Percentiles rank a stretch among this genome's conserved stretches.
Evolutionary conservation across 2,113 vertebrate genomes (phyloP).

Genomic region (Acanthochromis polyacanthus): DNA sequence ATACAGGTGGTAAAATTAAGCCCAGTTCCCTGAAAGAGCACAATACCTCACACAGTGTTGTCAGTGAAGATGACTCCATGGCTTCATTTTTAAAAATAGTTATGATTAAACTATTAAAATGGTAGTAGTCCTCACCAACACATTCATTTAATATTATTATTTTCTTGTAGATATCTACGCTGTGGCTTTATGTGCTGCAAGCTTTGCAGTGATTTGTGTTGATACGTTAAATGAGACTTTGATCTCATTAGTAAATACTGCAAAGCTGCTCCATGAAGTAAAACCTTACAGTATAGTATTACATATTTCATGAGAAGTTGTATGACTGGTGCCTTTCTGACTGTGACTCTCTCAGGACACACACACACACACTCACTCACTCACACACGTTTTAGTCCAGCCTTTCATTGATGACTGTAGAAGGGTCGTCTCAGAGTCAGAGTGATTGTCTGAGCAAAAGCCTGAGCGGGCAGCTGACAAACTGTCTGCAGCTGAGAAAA

Average conservation of each 20-base stretch:
- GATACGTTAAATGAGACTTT: not conserved
- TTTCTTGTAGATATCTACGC: not conserved
- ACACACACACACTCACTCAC: slow-evolving; percentile 10
- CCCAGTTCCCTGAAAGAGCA: slow-evolving; percentile 10
- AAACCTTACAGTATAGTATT: slow-evolving; percentile 27
- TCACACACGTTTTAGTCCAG: slow-evolving; percentile 4
- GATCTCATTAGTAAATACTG: not conserved
- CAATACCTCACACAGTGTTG: not conserved
- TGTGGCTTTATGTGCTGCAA: not conserved
- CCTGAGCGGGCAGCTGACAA: slow-evolving; percentile 10
- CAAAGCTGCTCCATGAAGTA: not conserved
- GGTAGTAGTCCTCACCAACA: slow-evolving; percentile 11
- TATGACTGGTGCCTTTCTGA: slow-evolving; percentile 56
- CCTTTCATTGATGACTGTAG: slow-evolving; percentile 9
- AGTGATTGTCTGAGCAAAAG: slow-evolving; percentile 19
- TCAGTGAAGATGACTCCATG: not conserved
- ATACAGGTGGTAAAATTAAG: not conserved
- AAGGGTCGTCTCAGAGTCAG: slow-evolving; percentile 15
- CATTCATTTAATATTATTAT: not conserved
- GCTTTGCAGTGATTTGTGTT: not conserved
- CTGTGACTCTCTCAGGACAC: not conserved
- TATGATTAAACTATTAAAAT: slow-evolving; percentile 8
- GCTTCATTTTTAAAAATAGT: slow-evolving; percentile 30
- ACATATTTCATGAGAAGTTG: slow-evolving; percentile 63
- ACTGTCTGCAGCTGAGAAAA: slow-evolving; percentile 14